Base-by-base conservation (phyloP, 2,888 invertebrate species). In the Drosophila merina region DNA sequence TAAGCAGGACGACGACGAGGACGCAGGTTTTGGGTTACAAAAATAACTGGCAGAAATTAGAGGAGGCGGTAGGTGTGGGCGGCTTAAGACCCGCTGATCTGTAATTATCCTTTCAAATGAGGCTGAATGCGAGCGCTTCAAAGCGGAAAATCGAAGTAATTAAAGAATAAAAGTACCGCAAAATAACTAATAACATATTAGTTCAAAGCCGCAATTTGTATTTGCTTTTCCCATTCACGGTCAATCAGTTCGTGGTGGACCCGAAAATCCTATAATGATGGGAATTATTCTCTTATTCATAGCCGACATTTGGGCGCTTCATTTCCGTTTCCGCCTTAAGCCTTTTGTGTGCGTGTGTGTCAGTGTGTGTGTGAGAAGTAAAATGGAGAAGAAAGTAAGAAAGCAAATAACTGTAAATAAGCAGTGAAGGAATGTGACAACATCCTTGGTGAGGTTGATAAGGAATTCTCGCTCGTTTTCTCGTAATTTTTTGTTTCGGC, bases 371-470 rank as follows among this genome's bases (percentile, higher is more conserved):
- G 31, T 48, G 12, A 3, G 36, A 49, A 62, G 30, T 57, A 38
- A 59, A 68, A 40, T 63, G 73, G 47, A 20, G 31, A 59, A 25
- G 48, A 70, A 66, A 69, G 66, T 57, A 56, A 75, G 62, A 73
- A 78, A 54, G 70, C 79, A 76, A 85, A 76, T 81, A 81, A 85
- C 82, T 85, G 82, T 79, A 82, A 82, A 79, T 76, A 82, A 85
- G 79, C 77, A 76, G 75, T 70, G 50, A 42, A 70, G 78, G 85
- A 85, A 85, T 85, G 79, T 68, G 81, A 77, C 64, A 73, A 49
- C 66, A 36, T 58, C 42, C 54, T 48, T 40, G 28, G 55, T 55
- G 59, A 55, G 59, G 63, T 63, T 63, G 64, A 64, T 64, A 62
- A 62, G 62, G 51, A 52, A 64, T 64, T 64, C 62, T 47, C 38